Evolutionary conservation across 2,113 vertebrate genomes (phyloP), one percentile per base, ranked within the genome.

Genomic region (Pholis gunnellus): DNA sequence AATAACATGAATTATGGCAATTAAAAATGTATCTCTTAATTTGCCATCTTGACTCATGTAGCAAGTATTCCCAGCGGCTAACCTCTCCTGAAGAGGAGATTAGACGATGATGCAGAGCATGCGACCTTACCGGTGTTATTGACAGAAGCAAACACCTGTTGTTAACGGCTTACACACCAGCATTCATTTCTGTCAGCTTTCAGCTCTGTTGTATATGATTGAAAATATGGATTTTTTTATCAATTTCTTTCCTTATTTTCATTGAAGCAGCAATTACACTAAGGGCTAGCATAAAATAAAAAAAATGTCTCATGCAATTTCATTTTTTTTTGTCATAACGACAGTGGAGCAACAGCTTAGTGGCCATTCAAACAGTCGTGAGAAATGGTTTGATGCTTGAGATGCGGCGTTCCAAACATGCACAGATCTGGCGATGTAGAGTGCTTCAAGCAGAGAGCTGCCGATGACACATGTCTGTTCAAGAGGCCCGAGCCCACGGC

Each of bases 401-500:
- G 88, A 67, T 60, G 29, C 31, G 13, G 20, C 34, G 25, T 69
- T 85, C 76, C 77, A 65, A 46, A 81, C 38, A 42, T 56, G 63
- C 64, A 42, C 63, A 46, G 60, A 76, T 87, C 72, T 57, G 64
- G 38, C 72, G 71, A 83, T 77, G 74, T 60, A 10, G 82, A 91
- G 84, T 75, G 79, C 75, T 88, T 92, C 79, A 89, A 91, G 93
- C 85, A 87, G 79, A 84, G 78, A 85, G 79, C 89, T 94, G 93
- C 60, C 20, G 2, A 64, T 94, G 92, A 92, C 93, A 94, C 87
- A 86, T 91, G 91, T 90, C 88, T 83, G 67, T 63, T 93, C 44
- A 89, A 91, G 89, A 87, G 84, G 14, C 74, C 6, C 38, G 5
- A 77, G 80, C 15, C 34, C 66, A 17, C 34, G 25, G 70, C 72